phyloP scores from a whole-genome alignment of 2,888 invertebrate genomes.

The Achlya flavicornis region DNA sequence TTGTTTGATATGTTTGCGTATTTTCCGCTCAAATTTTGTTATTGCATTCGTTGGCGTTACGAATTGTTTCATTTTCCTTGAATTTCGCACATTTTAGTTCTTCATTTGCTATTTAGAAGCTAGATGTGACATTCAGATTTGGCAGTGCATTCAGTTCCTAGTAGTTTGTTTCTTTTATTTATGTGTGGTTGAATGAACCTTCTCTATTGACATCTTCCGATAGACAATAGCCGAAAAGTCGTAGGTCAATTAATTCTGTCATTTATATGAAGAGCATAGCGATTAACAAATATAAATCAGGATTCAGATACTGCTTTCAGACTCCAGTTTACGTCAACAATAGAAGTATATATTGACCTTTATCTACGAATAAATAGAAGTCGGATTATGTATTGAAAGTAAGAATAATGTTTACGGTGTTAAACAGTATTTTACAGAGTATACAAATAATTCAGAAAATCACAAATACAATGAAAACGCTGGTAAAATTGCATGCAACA shows the following conservation, averaged over 20 bases:
- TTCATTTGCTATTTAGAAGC: constrained; percentile 2
- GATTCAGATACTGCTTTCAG: background rate
- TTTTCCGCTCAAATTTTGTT: background rate
- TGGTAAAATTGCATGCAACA: no score
- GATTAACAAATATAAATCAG: background rate
- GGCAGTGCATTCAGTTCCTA: constrained; percentile 1
- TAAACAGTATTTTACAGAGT: no score
- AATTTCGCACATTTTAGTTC: background rate
- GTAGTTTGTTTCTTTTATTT: background rate
- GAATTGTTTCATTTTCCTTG: background rate
- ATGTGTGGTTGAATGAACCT: background rate
- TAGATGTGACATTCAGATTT: background rate
- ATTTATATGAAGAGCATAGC: background rate
- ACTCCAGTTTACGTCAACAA: no score
- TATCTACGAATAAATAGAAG: no score
- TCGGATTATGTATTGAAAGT: no score
- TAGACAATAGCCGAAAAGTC: background rate
- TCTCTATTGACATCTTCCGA: background rate
- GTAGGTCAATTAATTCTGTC: background rate
- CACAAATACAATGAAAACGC: no score
- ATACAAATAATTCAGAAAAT: no score
- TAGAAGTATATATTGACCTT: no score
- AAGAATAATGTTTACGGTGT: no score
- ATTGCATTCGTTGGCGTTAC: background rate
- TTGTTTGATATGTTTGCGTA: background rate